These are phyloP conservation scores for Achatina immaculata DNA, from an alignment of 1,140 invertebrate species.

Conservation along the genomic window DNA sequence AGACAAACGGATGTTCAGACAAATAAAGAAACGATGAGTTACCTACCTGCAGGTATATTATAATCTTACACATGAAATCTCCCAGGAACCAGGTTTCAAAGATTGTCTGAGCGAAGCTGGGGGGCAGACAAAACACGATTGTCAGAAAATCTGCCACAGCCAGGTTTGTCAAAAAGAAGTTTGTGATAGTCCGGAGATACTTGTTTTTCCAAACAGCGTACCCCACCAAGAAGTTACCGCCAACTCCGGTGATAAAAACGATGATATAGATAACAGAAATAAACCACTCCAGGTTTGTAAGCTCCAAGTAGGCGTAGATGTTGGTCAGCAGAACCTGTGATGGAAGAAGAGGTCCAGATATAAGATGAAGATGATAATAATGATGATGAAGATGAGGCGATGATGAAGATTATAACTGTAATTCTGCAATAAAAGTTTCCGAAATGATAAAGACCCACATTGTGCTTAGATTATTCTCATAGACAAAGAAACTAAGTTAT, in stretches of 20 bases:
- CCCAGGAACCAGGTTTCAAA: slow-evolving; percentile 92
- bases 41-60: slow-evolving; percentile 86
- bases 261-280: slow-evolving; percentile 74
- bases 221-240: slow-evolving; percentile 91
- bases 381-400: no score
- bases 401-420: no score
- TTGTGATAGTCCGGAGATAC: slow-evolving; percentile 89
- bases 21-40: background rate
- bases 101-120: slow-evolving; percentile 86
- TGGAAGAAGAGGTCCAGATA: no score
- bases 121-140: slow-evolving; percentile 87
- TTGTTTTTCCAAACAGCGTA: slow-evolving; percentile 87
- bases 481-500: no score
- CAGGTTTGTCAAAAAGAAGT: slow-evolving; percentile 92
- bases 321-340: slow-evolving; percentile 26
- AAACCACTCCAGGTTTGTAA: slow-evolving; percentile 50
- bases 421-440: background rate
- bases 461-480: no score
- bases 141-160: slow-evolving; percentile 92
- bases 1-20: slow-evolving; percentile 1
- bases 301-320: slow-evolving; percentile 40
- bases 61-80: slow-evolving; percentile 82
- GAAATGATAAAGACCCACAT: no score
- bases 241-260: slow-evolving; percentile 83
- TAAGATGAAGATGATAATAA: no score